Percentiles rank a stretch among this genome's conserved stretches.
Evolutionary conservation across 2,113 vertebrate genomes (phyloP).

Genomic region (Hippotragus niger): DNA sequence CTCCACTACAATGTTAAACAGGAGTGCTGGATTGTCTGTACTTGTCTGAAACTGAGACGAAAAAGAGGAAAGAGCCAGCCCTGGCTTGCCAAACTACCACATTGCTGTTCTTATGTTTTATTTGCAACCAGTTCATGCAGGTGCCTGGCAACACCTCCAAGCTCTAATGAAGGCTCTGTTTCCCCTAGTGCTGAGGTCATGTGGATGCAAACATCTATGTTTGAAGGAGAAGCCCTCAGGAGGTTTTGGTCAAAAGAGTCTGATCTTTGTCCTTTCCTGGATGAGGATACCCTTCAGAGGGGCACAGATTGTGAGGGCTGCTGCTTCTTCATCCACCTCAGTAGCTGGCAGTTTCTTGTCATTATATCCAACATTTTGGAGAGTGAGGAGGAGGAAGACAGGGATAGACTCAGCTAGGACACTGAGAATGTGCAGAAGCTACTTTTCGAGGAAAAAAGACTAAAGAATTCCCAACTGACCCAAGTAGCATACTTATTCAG

Average conservation of each 20-base stretch:
- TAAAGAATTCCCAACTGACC: not conserved
- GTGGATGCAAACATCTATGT: not conserved
- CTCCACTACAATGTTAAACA: not conserved
- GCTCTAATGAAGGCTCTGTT: not conserved
- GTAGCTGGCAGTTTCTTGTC: conserved; percentile 59
- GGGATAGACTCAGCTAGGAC: accelerated
- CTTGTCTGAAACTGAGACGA: not conserved
- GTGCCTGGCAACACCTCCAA: not conserved
- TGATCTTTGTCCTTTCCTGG: not conserved
- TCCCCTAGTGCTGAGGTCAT: not conserved
- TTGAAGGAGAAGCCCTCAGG: not conserved
- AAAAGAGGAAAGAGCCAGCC: not conserved
- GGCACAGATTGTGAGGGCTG: not conserved
- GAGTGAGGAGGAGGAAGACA: not conserved
- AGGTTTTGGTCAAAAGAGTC: not conserved
- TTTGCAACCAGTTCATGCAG: not conserved
- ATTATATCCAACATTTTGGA: not conserved
- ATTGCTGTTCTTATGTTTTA: not conserved
- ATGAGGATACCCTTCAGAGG: not conserved
- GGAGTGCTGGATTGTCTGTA: not conserved
- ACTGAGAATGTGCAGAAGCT: not conserved
- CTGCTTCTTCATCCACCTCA: conserved; percentile 54
- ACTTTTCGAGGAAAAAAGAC: not conserved
- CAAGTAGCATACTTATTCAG: not conserved
- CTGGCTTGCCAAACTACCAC: conserved; percentile 12